Evolutionary conservation across 2,888 invertebrate species (phyloP).

Genomic region (Stomorhina lunata): DNA sequence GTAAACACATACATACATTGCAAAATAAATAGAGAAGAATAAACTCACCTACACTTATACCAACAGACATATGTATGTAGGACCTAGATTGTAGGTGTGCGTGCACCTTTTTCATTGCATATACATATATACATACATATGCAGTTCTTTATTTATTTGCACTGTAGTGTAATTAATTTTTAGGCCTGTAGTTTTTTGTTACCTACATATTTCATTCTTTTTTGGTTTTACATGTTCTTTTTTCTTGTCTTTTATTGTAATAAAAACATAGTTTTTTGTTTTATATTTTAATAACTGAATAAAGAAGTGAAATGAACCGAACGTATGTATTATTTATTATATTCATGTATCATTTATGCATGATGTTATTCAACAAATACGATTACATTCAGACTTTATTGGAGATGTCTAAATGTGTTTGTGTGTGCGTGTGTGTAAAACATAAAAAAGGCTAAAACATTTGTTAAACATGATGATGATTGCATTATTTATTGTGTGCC

Average conservation of each 20-base stretch:
- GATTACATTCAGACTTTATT: background rate
- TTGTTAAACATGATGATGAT: constrained; percentile 27
- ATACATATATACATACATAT: background rate
- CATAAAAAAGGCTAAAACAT: constrained; percentile 2
- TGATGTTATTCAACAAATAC: constrained; percentile 30
- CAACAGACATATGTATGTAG: background rate
- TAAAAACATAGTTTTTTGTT: background rate
- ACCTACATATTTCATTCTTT: no score
- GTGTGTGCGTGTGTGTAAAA: background rate
- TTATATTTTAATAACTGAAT: constrained; percentile 5
- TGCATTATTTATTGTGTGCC: constrained; percentile 31
- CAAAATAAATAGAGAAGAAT: constrained; percentile 23
- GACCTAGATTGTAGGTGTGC: no score
- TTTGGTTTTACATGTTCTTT: background rate
- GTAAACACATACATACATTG: background rate
- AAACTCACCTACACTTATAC: constrained; percentile 10
- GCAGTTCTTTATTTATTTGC: constrained; percentile 37
- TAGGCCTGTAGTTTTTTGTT: constrained; percentile 19
- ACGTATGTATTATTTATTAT: constrained; percentile 37
- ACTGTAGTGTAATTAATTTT: constrained; percentile 61
- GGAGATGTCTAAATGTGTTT: background rate
- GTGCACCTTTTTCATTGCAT: no score
- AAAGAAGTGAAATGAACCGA: background rate
- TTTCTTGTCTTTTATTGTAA: background rate
- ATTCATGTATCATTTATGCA: constrained; percentile 23